Base-by-base conservation (phyloP, 2,888 invertebrate species). In the Camptogramma bilineatum region DNA sequence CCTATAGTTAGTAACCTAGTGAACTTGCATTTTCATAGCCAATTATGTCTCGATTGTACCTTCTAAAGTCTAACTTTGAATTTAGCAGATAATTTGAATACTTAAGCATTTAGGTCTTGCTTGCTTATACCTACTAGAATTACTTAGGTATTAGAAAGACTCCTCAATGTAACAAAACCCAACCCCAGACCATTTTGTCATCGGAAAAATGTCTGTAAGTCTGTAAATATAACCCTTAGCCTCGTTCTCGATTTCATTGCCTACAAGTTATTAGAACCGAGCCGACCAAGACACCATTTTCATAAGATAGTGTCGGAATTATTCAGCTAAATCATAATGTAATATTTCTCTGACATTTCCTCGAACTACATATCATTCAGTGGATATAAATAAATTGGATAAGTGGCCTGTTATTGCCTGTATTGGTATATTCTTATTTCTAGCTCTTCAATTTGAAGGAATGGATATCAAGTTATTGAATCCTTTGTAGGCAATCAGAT, bases 331-430 rank as follows among this genome's bases (percentile, higher is more conserved):
- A 61, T 53, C 42, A 52, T 50, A 47, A 39, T 34, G 18, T 34
- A 57, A 61, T 62, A 59, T 62, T 47, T 42, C 44, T 19, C 51
- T 34, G 54, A 54, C 54, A 56, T 64, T 57, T 59, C 44, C 52
- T 17, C 17, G 42, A 46, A 62, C 54, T 55, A 68, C 48, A 62
- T 61, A 55, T 64, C 53, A 64, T 62, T 65, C 57, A 54, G 48
- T 28, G 63, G 64, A 66, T 69, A 64, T 51, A 66, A 66, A 66
- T 66, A 71, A 66, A 62, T 68, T 64, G 66, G 62, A 58, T 63
- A 63, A 18, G 13, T 62, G 44, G 56, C 55, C 39, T 60, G 19
- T 54, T 58, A 60, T 64, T 66, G 56, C 54, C 54, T 55, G n/a
- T n/a, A n/a, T n/a, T n/a, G n/a, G n/a, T n/a, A n/a, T n/a, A n/a